These are phyloP conservation scores for Anoura caudifer DNA, from an alignment of 2,113 vertebrate genomes.

Conservation along the genomic window DNA sequence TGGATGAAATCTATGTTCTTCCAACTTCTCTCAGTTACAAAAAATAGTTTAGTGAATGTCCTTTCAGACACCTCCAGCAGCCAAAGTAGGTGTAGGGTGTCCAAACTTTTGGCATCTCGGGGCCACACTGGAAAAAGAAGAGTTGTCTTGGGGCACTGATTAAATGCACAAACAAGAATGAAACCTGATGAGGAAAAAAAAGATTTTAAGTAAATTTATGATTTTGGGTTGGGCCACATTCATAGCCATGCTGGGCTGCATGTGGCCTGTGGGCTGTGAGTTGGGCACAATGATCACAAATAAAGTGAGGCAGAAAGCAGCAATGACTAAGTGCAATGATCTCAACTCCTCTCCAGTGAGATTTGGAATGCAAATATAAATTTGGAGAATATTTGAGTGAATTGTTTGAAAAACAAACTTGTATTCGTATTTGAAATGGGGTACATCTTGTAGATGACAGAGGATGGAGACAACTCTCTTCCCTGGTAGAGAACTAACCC, in stretches of 20 bases:
- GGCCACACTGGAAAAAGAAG: no score
- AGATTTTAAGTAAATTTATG: no score
- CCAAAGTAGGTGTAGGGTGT: background rate
- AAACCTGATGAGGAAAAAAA: no score
- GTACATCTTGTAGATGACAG: background rate
- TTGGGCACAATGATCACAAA: background rate
- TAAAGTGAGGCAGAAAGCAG: background rate
- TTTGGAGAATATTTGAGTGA: background rate
- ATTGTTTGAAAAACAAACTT: constrained; percentile 13
- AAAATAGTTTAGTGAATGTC: background rate
- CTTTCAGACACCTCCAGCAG: background rate
- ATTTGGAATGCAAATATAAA: background rate
- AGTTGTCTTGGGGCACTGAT: no score
- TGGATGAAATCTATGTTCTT: background rate
- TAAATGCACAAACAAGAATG: no score
- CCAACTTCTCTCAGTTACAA: background rate
- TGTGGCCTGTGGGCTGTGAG: no score
- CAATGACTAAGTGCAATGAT: background rate
- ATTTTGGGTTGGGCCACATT: no score
- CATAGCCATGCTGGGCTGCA: no score
- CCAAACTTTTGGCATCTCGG: no score
- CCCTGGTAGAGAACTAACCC: background rate
- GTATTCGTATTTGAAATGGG: background rate
- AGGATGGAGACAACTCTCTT: background rate
- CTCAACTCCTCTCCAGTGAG: background rate